Evolutionary conservation across 2,797 vertebrate genomes (phyloP), one percentile per base, ranked within the genome.

Genomic region (Graptemys geographica): DNA sequence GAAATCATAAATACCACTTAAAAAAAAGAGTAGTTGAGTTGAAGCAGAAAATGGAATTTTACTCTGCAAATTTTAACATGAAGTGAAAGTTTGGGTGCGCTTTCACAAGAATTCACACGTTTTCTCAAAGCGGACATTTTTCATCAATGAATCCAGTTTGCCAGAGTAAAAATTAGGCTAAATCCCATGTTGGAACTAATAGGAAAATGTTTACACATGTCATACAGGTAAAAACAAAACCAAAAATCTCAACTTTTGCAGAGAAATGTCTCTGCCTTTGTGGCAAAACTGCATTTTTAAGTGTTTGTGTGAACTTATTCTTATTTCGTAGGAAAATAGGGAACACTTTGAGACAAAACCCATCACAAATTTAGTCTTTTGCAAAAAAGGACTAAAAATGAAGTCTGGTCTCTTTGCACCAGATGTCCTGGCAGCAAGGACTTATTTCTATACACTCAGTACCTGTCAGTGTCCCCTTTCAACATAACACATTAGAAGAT

Each of bases 101-200:
- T 95, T 97, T 90, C 79, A 91, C 41, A n/a, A 15, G 80, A 94
- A 92, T 87, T 93, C 51, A 79, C 80, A 90, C 87, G 47, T 90
- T 74, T 95, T 81, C 27, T 27, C 95, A 92, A 94, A 94, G 62
- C 47, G 91, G 86, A 7, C 81, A 19, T 82, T 94, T 97, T 93
- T 94, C 53, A 87, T 87, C 72, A 90, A 8, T 74, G 18, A 83
- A 28, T 79, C 78, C 82, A 92, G 78, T 56, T 56, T 79, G 79
- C 56, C 59, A 91, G 72, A n/a, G 47, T 31, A 96, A 96, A 95
- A 95, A 95, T 93, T 94, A 96, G 59, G 88, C 91, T 49, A 25
- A 53, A 57, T 93, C 93, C 96, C 92, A 86, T 56, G 84, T 90
- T 87, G 90, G 92, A 96, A 95, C 87, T 88, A 95, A 88, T 1